Percentiles rank a stretch among this genome's conserved stretches.
Conservation (phyloP, 2,113 vertebrate genomes). For the Phalacrocorax brasilianus region DNA sequence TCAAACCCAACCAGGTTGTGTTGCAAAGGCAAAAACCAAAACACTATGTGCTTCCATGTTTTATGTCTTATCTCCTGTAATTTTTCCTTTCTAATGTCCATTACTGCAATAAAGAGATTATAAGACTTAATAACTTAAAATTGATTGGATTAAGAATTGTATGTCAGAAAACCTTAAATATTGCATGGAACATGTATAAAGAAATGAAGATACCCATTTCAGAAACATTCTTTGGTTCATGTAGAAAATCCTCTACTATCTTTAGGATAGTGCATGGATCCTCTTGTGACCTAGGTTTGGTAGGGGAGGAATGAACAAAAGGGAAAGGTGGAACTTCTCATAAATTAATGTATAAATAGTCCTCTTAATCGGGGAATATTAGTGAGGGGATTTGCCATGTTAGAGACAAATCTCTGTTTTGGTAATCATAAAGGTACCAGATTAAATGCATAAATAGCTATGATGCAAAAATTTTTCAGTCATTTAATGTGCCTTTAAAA, state of each 20-base stretch:
- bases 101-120: background rate
- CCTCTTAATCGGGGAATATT: background rate
- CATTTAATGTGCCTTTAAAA: background rate
- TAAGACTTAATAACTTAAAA: background rate
- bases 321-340: background rate
- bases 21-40: background rate
- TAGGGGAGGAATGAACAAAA: background rate
- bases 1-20: background rate
- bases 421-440: background rate
- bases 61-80: background rate
- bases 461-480: background rate
- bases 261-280: background rate
- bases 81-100: background rate
- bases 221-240: background rate
- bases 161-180: background rate
- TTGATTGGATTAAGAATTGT: background rate
- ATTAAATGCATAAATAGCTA: background rate
- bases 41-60: rapidly evolving
- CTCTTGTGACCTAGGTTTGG: background rate
- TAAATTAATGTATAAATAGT: background rate
- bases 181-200: background rate
- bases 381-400: background rate
- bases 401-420: background rate
- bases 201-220: background rate
- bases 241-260: background rate